Evolutionary conservation across 1,140 invertebrate species (phyloP).

Genomic region (Episyrphus balteatus): DNA sequence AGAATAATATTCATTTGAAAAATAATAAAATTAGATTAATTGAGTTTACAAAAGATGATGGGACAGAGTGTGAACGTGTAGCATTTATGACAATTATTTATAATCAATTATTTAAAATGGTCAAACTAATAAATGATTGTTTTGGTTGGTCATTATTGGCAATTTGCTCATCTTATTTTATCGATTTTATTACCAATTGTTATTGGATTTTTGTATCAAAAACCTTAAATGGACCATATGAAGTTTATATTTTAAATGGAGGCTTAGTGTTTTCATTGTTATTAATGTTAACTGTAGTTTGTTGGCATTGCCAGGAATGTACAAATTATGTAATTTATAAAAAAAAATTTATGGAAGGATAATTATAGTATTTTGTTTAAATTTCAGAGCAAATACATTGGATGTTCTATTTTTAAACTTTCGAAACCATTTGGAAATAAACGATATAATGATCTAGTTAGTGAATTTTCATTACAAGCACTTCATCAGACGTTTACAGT

Average conservation of each 20-base stretch:
- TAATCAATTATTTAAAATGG: neutral
- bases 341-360: neutral
- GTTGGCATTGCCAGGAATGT: conserved; percentile 25
- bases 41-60: too few relatives aligned
- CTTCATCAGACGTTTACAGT: conserved; percentile 28
- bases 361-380: neutral
- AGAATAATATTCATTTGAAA: too few relatives aligned
- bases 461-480: conserved; percentile 25
- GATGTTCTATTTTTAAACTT: conserved; percentile 25
- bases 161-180: conserved; percentile 16
- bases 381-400: conserved; percentile 25
- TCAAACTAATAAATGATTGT: conserved; percentile 8
- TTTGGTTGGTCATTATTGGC: conserved; percentile 19
- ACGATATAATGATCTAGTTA: conserved; percentile 27
- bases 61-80: too few relatives aligned
- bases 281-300: conserved; percentile 12
- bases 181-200: conserved; percentile 16
- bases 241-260: conserved; percentile 4
- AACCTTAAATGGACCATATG: neutral
- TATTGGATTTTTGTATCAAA: conserved; percentile 19
- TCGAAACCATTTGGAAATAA: conserved; percentile 22
- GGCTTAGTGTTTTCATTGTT: conserved; percentile 9
- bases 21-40: too few relatives aligned
- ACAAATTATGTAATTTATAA: conserved; percentile 8
- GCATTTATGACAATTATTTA: too few relatives aligned